Percentiles rank a stretch among this genome's conserved stretches.
Evolutionary conservation across 2,888 invertebrate species (phyloP).

Genomic region (Spisula solida): DNA sequence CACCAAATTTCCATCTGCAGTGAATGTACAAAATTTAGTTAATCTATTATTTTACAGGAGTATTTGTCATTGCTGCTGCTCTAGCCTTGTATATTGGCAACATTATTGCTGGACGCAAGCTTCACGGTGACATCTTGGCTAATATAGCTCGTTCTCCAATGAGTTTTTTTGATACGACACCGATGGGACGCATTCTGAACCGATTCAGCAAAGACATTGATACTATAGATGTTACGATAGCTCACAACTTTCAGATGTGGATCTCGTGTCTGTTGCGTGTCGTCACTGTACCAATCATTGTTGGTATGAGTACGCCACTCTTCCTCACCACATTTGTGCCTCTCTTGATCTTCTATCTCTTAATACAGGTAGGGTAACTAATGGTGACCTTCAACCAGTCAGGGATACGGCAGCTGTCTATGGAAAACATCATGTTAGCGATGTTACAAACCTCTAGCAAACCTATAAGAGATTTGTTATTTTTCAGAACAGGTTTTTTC

Average conservation of each 20-base stretch:
- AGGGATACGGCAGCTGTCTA: conserved; percentile 31
- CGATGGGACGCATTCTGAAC: conserved; percentile 82
- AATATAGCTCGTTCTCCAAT: conserved; percentile 77
- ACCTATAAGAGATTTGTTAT: too few species aligned
- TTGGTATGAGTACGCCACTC: conserved; percentile 81
- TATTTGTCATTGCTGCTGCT: conserved; percentile 52
- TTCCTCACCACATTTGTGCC: conserved; percentile 82
- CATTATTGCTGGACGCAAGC: conserved; percentile 52
- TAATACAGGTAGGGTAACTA: conserved; percentile 81
- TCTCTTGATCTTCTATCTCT: conserved; percentile 81
- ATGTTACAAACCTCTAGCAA: background rate
- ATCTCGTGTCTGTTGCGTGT: conserved; percentile 73
- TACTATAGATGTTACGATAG: conserved; percentile 80
- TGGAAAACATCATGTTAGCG: background rate
- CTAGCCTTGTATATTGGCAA: conserved; percentile 55
- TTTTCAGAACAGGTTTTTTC: too few species aligned
- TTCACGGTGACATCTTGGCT: conserved; percentile 55
- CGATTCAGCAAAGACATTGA: conserved; percentile 85
- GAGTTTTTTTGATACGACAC: conserved; percentile 84
- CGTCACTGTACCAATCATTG: conserved; percentile 79
- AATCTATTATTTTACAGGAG: conserved; percentile 54
- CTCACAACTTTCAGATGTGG: conserved; percentile 75
- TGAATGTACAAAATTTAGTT: background rate
- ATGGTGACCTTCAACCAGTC: conserved; percentile 26
- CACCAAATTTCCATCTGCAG: background rate